These are phyloP conservation scores for Dasysyrphus albostriatus DNA, from an alignment of 2,888 invertebrate species.

Conservation along the genomic window DNA sequence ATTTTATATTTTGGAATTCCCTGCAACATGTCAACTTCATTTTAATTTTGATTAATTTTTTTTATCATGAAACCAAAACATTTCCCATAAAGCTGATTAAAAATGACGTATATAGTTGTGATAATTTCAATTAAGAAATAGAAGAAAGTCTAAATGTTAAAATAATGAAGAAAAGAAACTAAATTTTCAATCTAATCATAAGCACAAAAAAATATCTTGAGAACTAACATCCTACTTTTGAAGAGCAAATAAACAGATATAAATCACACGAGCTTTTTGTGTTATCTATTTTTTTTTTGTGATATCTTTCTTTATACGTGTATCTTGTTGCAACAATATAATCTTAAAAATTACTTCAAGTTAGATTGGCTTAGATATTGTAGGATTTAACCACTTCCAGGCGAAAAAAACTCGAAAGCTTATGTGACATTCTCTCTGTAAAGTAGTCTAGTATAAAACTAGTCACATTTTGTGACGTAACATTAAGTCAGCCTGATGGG, in stretches of 20 bases:
- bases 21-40: too few species aligned
- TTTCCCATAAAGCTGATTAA: too few species aligned
- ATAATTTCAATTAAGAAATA: background rate
- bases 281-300: background rate
- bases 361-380: slow-evolving; percentile 19
- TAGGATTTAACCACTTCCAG: slow-evolving; percentile 25
- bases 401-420: background rate
- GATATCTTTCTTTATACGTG: background rate
- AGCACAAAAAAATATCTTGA: background rate
- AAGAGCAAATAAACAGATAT: background rate
- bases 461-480: background rate
- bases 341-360: slow-evolving; percentile 6
- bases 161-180: background rate
- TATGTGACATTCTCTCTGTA: background rate
- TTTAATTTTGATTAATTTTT: too few species aligned
- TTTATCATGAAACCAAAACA: too few species aligned
- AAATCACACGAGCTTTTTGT: background rate
- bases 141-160: background rate
- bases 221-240: background rate
- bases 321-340: slow-evolving; percentile 3
- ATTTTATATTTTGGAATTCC: too few species aligned
- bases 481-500: background rate
- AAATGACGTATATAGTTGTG: too few species aligned
- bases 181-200: background rate
- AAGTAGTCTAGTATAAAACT: background rate